These are phyloP conservation scores for Latrodectus geometricus DNA, from an alignment of 1,140 invertebrate genomes.

Conservation along the genomic window DNA sequence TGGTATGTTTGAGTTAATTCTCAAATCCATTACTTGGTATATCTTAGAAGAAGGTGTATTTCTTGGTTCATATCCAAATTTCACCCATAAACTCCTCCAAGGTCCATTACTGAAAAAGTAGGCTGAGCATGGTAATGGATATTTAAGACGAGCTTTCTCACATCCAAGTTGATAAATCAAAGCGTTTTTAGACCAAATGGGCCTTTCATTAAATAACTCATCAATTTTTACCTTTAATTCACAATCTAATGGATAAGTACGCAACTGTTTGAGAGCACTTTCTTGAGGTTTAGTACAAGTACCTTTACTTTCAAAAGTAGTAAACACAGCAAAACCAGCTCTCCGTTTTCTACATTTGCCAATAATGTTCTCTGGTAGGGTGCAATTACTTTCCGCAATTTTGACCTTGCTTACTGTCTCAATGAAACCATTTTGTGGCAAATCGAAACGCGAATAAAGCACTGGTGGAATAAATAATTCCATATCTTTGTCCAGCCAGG, in stretches of 20 bases:
- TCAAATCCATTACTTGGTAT: conserved; percentile 70
- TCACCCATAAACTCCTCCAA: conserved; percentile 72
- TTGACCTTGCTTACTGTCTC: conserved; percentile 16
- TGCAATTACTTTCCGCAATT: neutral
- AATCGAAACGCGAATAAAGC: conserved; percentile 63
- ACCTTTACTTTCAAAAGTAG: conserved; percentile 64
- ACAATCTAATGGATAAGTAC: conserved; percentile 63
- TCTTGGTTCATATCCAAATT: conserved; percentile 69
- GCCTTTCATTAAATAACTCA: conserved; percentile 77
- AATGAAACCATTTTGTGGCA: conserved; percentile 58
- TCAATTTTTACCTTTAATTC: conserved; percentile 58
- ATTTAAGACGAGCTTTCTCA: conserved; percentile 77
- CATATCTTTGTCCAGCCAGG: conserved; percentile 71
- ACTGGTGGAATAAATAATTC: conserved; percentile 73
- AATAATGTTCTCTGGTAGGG: conserved; percentile 69
- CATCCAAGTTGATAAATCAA: conserved; percentile 75
- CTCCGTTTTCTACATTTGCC: conserved; percentile 68
- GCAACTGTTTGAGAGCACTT: conserved; percentile 63
- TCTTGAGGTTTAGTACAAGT: conserved; percentile 62
- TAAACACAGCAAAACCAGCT: conserved; percentile 72
- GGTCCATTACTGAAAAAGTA: conserved; percentile 89
- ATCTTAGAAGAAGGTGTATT: conserved; percentile 67
- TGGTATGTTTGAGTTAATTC: conserved; percentile 59
- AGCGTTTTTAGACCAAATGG: conserved; percentile 86
- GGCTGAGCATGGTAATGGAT: conserved; percentile 82